Base-by-base conservation (phyloP, 2,113 vertebrate genomes). In the Neotragus moschatus region DNA sequence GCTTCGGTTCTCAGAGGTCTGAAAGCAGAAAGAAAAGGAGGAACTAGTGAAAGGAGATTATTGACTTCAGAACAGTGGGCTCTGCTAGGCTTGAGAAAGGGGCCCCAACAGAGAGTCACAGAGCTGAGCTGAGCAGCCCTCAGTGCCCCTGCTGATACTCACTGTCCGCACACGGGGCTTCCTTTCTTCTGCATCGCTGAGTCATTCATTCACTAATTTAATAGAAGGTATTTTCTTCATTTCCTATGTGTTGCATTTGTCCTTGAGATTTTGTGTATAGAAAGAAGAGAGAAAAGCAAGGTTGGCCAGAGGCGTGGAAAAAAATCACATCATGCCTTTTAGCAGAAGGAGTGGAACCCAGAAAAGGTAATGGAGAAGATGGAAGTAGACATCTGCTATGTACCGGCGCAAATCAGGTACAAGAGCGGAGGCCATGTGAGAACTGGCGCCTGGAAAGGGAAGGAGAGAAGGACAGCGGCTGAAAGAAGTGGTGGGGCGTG, bases 161-260 rank as follows among this genome's bases (percentile, higher is more conserved):
- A 88, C 73, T 36, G 25, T 89, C 23, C 82, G 43, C 6, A 16
- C 17, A 45, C 3, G 15, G 21, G 77, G 28, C 28, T 36, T n/a
- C 51, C 47, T 87, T 66, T 55, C 45, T 81, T 92, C 90, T 33
- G 17, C 28, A 14, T 84, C 16, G 39, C 43, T 66, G 51, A 58
- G 13, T 75, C 56, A 49, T 21, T 97, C 49, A 45, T 91, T 87
- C 49, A 63, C 79, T 81, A 49, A 25, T 90, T 93, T 66, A 60
- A 84, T 75, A 43, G 30, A 45, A 51, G 51, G 47, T 26, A 43
- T 43, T 79, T 90, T 96, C 75, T 94, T 91, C 73, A 75, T 2
- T 90, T 60, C 79, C 63, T 55, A 5, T 39, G 58, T 55, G 39
- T 30, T 79, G 82, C 21, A 45, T 93, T 49, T 87, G 25, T 70